Percentiles rank a stretch among this genome's conserved stretches.
Conservation (phyloP, 2,797 vertebrate species). For the Acanthornis magna region DNA sequence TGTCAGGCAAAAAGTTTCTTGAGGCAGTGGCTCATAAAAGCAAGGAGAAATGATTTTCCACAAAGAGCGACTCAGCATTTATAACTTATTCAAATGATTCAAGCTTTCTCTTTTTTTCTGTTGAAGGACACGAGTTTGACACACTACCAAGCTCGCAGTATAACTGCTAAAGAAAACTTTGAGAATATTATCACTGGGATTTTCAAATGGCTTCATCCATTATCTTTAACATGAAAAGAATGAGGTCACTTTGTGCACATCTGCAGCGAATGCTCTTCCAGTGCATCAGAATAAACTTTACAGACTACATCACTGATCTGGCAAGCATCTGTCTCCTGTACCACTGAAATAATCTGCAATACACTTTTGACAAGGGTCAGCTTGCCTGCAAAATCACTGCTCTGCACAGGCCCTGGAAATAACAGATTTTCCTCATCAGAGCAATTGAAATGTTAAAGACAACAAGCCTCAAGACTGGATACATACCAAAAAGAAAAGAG, state of each 20-base stretch:
- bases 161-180: background rate
- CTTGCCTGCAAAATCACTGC: background rate
- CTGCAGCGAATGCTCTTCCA: background rate
- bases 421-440: background rate
- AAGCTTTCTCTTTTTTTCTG: background rate
- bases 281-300: conserved; percentile 1
- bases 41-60: background rate
- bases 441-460: background rate
- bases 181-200: background rate
- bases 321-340: background rate
- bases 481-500: background rate
- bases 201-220: background rate
- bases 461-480: background rate
- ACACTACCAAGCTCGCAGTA: background rate
- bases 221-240: background rate
- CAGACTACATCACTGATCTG: background rate
- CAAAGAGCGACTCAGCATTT: background rate
- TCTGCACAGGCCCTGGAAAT: background rate
- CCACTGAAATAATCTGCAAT: background rate
- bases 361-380: background rate
- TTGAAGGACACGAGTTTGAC: background rate
- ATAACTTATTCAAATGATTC: background rate
- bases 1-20: background rate
- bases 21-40: background rate
- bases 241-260: background rate